Evolutionary conservation across 2,888 invertebrate genomes (phyloP).

Genomic region (Ichneumoninae sp.): DNA sequence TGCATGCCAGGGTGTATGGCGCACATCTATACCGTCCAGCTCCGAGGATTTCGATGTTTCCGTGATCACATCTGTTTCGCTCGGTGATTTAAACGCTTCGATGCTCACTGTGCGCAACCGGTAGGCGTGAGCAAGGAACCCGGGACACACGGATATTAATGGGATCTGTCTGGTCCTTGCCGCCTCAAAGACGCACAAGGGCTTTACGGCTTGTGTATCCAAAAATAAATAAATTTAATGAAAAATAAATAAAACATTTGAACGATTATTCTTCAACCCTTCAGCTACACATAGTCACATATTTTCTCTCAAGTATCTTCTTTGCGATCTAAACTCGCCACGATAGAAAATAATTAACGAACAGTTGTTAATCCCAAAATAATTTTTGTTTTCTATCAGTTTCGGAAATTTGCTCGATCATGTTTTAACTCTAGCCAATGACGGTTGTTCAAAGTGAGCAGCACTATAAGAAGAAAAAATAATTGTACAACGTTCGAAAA

Average conservation of each 20-base stretch:
- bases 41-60: slow-evolving; percentile 60
- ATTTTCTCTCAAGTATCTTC: too few species aligned
- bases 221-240: not conserved
- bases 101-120: slow-evolving; percentile 33
- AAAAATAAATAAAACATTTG: not conserved
- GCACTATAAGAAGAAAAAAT: too few species aligned
- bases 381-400: too few species aligned
- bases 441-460: not conserved
- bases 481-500: not conserved
- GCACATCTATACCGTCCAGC: not conserved
- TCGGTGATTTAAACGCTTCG: slow-evolving; percentile 67
- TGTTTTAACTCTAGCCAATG: not conserved
- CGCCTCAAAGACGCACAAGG: not conserved
- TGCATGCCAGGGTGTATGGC: slow-evolving; percentile 10
- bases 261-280: not conserved
- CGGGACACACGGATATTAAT: slow-evolving; percentile 32
- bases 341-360: too few species aligned
- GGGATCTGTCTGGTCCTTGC: slow-evolving; percentile 6
- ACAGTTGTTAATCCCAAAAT: too few species aligned
- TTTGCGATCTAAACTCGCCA: too few species aligned
- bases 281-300: too few species aligned
- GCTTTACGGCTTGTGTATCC: not conserved
- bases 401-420: too few species aligned
- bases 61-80: slow-evolving; percentile 61
- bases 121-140: slow-evolving; percentile 8